Percentiles rank a stretch among this genome's conserved stretches.
phyloP scores from a whole-genome alignment of 2,113 vertebrate genomes.

The Meleagris gallopavo region DNA sequence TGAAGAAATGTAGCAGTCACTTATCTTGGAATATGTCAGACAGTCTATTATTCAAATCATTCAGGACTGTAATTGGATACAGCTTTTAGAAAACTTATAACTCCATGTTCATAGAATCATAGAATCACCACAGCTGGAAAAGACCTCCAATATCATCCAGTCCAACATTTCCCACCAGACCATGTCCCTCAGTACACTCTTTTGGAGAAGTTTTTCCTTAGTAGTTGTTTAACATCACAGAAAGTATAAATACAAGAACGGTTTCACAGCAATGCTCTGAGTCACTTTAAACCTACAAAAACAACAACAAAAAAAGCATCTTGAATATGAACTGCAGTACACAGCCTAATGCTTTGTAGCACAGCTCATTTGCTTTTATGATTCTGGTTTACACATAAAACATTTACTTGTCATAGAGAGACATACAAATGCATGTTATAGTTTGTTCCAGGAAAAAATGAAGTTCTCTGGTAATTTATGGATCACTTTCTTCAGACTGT shows the following conservation, averaged over 20 bases:
- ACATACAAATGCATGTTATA: fast-evolving
- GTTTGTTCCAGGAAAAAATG: background rate
- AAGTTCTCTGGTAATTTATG: background rate
- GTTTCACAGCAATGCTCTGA: background rate
- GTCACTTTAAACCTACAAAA: background rate
- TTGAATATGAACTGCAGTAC: background rate
- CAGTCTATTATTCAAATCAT: conserved; percentile 86
- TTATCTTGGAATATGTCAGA: conserved; percentile 74
- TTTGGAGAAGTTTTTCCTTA: background rate
- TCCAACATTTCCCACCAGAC: too few species aligned
- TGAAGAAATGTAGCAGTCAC: conserved; percentile 74
- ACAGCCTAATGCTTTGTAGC: background rate
- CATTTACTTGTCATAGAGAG: background rate
- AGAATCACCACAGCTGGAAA: too few species aligned
- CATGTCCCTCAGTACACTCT: too few species aligned
- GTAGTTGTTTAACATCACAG: conserved; percentile 37
- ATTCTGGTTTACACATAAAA: background rate
- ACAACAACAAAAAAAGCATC: background rate
- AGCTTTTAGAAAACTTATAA: conserved; percentile 84
- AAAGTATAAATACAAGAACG: conserved; percentile 51
- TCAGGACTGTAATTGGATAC: conserved; percentile 84
- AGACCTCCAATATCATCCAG: too few species aligned
- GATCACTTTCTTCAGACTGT: background rate
- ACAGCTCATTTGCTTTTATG: background rate
- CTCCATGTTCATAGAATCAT: background rate